Conservation (phyloP, 2,113 vertebrate genomes). For the Urocolius indicus region DNA sequence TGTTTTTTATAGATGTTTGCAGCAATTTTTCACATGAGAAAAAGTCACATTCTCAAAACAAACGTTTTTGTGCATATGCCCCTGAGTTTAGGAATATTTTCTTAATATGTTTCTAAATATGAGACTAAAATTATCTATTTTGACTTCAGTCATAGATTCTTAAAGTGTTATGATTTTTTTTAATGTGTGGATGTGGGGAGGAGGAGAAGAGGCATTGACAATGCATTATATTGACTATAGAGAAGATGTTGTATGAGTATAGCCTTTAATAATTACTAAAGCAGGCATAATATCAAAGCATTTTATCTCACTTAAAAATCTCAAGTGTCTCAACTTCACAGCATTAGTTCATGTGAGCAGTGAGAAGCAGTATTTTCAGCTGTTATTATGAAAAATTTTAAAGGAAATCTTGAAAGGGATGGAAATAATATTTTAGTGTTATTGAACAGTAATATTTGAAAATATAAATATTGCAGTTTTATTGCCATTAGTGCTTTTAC, state of each 20-base stretch:
- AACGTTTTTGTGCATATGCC: background rate
- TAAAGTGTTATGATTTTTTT: background rate
- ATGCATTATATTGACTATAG: background rate
- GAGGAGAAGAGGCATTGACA: background rate
- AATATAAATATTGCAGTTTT: background rate
- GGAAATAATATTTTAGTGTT: background rate
- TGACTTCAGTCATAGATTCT: background rate
- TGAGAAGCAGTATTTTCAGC: background rate
- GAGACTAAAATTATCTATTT: background rate
- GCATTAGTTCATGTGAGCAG: background rate
- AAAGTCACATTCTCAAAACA: background rate
- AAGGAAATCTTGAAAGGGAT: background rate
- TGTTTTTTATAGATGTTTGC: background rate
- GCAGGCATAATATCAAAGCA: background rate
- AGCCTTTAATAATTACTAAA: background rate
- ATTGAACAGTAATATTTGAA: background rate
- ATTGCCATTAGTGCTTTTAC: background rate
- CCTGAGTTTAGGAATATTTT: background rate
- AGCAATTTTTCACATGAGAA: conserved; percentile 4
- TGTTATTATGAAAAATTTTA: background rate
- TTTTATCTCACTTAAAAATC: background rate
- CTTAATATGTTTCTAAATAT: background rate
- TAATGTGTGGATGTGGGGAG: background rate
- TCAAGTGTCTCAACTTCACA: background rate
- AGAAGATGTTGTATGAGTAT: background rate